phyloP scores from a whole-genome alignment of 2,113 vertebrate genomes.

The Barnardius zonarius region DNA sequence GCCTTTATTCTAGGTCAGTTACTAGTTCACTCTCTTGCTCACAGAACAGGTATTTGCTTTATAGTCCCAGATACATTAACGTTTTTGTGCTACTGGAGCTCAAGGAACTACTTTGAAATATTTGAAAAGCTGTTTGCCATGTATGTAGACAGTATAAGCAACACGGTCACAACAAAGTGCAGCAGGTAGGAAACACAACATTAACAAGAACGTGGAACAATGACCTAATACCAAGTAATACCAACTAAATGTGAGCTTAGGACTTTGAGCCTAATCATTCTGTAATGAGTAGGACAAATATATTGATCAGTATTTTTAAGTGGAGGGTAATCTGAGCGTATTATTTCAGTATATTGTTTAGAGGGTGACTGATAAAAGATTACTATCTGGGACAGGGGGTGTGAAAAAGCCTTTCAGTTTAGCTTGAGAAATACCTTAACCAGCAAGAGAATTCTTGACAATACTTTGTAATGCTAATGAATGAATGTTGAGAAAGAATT shows the following conservation, averaged over 20 bases:
- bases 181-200: background rate
- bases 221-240: background rate
- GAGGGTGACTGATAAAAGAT: background rate
- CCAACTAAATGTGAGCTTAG: background rate
- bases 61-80: background rate
- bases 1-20: background rate
- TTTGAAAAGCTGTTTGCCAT: background rate
- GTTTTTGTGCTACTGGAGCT: background rate
- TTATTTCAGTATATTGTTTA: background rate
- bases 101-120: background rate
- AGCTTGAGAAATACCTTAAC: background rate
- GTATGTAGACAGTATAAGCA: background rate
- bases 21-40: background rate
- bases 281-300: background rate
- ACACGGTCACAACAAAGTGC: background rate
- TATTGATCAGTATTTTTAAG: background rate
- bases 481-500: background rate
- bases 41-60: background rate
- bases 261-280: background rate
- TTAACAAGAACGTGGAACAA: background rate
- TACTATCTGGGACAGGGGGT: rapidly evolving
- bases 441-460: background rate
- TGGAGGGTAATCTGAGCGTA: background rate
- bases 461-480: background rate
- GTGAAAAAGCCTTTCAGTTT: background rate